Evolutionary conservation across 1,140 invertebrate genomes (phyloP).

Genomic region (Himalopsyche phryganea): DNA sequence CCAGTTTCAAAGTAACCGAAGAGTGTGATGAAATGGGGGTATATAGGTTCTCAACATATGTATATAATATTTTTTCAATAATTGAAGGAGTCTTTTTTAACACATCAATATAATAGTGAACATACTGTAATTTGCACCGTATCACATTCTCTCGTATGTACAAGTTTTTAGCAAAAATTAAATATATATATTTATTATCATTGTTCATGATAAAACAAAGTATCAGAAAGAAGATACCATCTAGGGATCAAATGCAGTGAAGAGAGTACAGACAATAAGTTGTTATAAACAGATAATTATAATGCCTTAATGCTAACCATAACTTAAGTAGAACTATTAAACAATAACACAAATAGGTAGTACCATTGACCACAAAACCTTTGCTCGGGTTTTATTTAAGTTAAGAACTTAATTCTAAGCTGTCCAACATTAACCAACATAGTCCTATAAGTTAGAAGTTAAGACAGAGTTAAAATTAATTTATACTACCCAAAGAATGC

Average conservation of each 20-base stretch:
- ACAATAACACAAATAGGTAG: conserved; percentile 33
- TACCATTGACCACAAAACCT: conserved; percentile 32
- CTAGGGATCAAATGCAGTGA: neutral
- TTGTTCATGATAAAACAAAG: neutral
- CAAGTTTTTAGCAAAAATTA: conserved; percentile 19
- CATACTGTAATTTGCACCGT: conserved; percentile 8
- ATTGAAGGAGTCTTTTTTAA: conserved; percentile 8
- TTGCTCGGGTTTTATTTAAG: conserved; percentile 27
- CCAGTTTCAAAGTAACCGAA: too few relatives aligned
- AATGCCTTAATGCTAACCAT: conserved; percentile 16
- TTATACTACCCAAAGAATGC: conserved; percentile 22
- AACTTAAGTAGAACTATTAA: conserved; percentile 31
- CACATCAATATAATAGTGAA: conserved; percentile 8
- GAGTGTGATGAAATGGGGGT: too few relatives aligned
- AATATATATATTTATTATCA: conserved; percentile 8
- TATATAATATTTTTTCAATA: conserved; percentile 7
- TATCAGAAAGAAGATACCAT: neutral
- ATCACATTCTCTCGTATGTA: conserved; percentile 22
- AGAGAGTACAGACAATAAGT: conserved; percentile 5
- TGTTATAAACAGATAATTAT: neutral
- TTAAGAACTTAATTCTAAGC: conserved; percentile 23
- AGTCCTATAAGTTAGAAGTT: conserved; percentile 28
- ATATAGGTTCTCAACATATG: neutral
- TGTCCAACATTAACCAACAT: conserved; percentile 9
- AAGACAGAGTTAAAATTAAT: conserved; percentile 19